Percentiles rank a stretch among this genome's conserved stretches.
These are phyloP conservation scores for Acridotheres tristis DNA, from an alignment of 2,797 vertebrate genomes.

Conservation along the genomic window DNA sequence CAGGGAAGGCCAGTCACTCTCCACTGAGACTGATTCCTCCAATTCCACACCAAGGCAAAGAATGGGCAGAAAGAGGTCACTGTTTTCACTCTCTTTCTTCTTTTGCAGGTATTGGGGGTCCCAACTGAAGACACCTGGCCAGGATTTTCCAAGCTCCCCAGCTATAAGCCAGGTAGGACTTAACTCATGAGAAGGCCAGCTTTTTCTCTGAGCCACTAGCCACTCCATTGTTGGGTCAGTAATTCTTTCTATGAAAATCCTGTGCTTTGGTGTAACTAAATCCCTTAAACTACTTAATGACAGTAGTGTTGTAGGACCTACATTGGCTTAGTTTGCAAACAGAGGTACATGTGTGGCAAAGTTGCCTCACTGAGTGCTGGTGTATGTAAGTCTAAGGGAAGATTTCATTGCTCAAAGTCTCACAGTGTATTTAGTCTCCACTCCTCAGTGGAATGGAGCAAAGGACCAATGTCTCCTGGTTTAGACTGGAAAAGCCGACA, in stretches of 20 bases:
- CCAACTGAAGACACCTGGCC: conserved; percentile 88
- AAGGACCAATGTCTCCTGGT: neutral
- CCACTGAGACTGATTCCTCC: neutral
- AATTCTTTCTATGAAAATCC: neutral
- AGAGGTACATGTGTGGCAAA: neutral
- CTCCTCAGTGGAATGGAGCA: neutral
- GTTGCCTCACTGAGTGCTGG: neutral
- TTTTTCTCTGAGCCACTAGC: neutral
- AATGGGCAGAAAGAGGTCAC: neutral
- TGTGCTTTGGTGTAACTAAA: neutral
- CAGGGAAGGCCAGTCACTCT: neutral
- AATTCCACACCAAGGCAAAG: neutral
- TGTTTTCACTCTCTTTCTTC: neutral
- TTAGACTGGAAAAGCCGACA: neutral
- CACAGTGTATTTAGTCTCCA: neutral
- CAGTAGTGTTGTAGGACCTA: neutral
- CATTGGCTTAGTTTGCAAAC: neutral
- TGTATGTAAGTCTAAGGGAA: neutral
- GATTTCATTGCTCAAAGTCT: neutral
- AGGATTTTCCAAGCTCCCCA: conserved; percentile 85
- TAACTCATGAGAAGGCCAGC: neutral
- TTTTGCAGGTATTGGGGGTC: conserved; percentile 82
- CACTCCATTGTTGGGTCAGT: neutral
- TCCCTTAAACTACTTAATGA: neutral
- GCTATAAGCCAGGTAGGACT: conserved; percentile 82